Evolutionary conservation across 2,113 vertebrate genomes (phyloP).

Genomic region (Passer montanus): DNA sequence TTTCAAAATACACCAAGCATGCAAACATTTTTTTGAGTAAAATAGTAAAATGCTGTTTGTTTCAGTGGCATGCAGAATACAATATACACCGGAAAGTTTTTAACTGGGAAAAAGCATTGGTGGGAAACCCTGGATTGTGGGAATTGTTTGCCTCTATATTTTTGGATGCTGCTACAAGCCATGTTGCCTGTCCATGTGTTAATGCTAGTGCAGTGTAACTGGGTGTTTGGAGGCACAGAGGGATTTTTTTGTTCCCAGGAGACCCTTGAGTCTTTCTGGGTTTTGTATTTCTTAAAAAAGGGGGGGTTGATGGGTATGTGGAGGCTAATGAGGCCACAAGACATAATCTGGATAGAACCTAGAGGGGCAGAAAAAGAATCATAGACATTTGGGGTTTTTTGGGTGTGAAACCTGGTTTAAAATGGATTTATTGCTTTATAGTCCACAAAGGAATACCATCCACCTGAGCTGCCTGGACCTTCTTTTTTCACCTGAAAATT

Average conservation of each 20-base stretch:
- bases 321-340: accelerated
- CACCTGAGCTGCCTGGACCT: not conserved
- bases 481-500: not conserved
- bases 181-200: not conserved
- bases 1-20: slow-evolving; percentile 27
- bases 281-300: not conserved
- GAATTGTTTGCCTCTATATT: not conserved
- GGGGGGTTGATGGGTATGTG: not conserved
- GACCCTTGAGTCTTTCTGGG: not conserved
- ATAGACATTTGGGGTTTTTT: accelerated
- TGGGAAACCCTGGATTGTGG: not conserved
- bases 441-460: not conserved
- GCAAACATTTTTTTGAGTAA: not conserved
- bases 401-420: not conserved
- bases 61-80: not conserved
- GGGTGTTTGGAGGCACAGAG: not conserved
- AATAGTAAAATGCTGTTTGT: not conserved
- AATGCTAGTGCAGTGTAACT: not conserved
- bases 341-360: not conserved
- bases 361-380: not conserved
- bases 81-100: not conserved
- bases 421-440: not conserved
- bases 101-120: not conserved
- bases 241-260: not conserved
- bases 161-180: not conserved